Evolutionary conservation across 2,888 invertebrate species (phyloP).

Genomic region (Creontiades dilutus): DNA sequence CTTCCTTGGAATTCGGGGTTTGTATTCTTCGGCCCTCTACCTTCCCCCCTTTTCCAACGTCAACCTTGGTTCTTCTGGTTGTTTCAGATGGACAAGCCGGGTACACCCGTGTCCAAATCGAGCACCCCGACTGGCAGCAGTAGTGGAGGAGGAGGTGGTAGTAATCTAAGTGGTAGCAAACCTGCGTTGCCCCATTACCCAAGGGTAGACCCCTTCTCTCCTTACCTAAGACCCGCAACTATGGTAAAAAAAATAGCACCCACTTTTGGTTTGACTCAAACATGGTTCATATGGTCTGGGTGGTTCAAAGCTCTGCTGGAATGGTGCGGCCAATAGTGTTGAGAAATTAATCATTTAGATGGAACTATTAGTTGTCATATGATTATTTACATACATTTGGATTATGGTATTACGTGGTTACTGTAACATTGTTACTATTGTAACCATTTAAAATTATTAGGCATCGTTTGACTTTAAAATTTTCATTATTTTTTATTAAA

Average conservation of each 20-base stretch:
- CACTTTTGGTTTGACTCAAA: neutral
- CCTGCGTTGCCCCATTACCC: constrained; percentile 74
- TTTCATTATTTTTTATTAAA: no score
- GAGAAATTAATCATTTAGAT: no score
- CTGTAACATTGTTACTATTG: no score
- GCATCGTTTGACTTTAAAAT: no score
- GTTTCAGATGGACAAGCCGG: constrained; percentile 79
- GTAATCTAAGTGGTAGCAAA: constrained; percentile 77
- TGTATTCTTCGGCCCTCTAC: neutral
- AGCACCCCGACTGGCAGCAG: constrained; percentile 76
- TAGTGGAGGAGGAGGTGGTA: constrained; percentile 72
- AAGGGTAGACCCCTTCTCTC: constrained; percentile 75
- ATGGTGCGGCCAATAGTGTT: no score
- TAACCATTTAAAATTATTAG: no score
- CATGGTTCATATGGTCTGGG: no score
- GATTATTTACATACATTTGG: no score
- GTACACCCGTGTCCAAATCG: constrained; percentile 80
- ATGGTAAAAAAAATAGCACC: constrained; percentile 60
- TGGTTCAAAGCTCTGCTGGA: no score
- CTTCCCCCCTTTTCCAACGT: constrained; percentile 26
- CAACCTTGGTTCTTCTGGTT: constrained; percentile 53
- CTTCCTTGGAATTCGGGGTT: neutral
- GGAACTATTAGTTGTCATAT: no score
- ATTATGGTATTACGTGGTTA: no score
- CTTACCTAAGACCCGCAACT: constrained; percentile 74